phyloP scores from a whole-genome alignment of 2,888 invertebrate species.

The Noctua pronuba region DNA sequence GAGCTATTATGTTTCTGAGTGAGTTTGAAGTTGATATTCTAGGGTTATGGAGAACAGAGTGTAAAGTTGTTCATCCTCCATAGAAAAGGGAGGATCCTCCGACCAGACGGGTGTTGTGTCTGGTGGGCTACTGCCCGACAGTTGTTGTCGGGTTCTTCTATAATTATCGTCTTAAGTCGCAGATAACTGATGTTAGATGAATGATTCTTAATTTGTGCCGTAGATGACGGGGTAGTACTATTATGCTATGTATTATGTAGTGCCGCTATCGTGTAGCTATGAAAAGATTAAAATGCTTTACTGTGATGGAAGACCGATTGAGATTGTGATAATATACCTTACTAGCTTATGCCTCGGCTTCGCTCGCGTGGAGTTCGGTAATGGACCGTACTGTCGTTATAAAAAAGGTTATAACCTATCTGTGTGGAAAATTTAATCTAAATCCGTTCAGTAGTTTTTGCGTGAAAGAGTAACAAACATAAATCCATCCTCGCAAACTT shows the following conservation, averaged over 20 bases:
- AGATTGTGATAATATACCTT: constrained; percentile 1
- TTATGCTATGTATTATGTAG: too few relatives aligned
- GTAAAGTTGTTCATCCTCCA: too few relatives aligned
- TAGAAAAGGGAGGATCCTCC: too few relatives aligned
- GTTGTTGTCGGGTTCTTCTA: too few relatives aligned
- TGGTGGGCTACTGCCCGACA: too few relatives aligned
- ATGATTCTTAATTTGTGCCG: too few relatives aligned
- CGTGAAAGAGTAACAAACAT: background rate
- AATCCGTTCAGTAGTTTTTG: background rate
- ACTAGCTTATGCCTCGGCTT: background rate
- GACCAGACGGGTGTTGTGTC: too few relatives aligned
- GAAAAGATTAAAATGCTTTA: background rate
- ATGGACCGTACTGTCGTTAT: background rate
- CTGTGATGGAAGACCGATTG: background rate
- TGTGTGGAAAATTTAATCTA: background rate
- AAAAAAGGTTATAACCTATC: background rate
- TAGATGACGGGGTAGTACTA: too few relatives aligned
- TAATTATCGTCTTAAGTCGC: too few relatives aligned
- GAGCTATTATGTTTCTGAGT: constrained; percentile 10
- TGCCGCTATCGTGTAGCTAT: background rate
- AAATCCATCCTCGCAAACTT: background rate
- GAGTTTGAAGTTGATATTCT: too few relatives aligned
- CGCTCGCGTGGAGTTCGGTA: background rate
- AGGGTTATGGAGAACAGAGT: too few relatives aligned
- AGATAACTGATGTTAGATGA: too few relatives aligned